Conservation (phyloP, 1,140 invertebrate genomes). For the Formica exsecta region DNA sequence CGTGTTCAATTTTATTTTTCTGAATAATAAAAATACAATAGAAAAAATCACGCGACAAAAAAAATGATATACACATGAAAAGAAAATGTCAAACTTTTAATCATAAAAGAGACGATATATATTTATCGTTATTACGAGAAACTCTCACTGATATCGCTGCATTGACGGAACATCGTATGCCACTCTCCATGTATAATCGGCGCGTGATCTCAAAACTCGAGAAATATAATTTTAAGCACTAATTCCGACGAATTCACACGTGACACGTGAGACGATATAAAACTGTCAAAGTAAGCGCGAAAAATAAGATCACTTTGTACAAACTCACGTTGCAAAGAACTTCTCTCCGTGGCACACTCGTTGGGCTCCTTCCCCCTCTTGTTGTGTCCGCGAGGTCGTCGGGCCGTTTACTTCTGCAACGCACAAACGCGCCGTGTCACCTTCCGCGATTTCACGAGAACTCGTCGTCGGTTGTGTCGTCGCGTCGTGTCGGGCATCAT, state of each 20-base stretch:
- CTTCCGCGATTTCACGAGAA: constrained; percentile 57
- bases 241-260: neutral
- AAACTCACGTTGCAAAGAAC: constrained; percentile 15
- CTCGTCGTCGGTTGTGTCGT: constrained; percentile 2
- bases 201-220: neutral
- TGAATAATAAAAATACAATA: neutral
- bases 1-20: too few relatives aligned
- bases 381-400: constrained; percentile 39
- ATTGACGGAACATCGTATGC: constrained; percentile 3
- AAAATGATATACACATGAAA: neutral
- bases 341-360: constrained; percentile 20
- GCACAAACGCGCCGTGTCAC: constrained; percentile 56
- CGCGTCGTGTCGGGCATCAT: constrained; percentile 25
- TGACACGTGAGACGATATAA: neutral
- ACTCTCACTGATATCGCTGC: neutral
- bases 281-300: neutral
- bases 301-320: neutral
- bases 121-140: constrained; percentile 25
- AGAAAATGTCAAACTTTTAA: neutral
- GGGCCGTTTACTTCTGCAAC: constrained; percentile 50
- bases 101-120: neutral
- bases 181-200: neutral
- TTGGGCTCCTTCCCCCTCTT: neutral
- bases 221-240: constrained; percentile 26
- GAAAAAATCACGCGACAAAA: neutral